Evolutionary conservation across 1,140 invertebrate species (phyloP), one percentile per base, ranked within the genome.

Genomic region (Zaprionus kolodkinae): DNA sequence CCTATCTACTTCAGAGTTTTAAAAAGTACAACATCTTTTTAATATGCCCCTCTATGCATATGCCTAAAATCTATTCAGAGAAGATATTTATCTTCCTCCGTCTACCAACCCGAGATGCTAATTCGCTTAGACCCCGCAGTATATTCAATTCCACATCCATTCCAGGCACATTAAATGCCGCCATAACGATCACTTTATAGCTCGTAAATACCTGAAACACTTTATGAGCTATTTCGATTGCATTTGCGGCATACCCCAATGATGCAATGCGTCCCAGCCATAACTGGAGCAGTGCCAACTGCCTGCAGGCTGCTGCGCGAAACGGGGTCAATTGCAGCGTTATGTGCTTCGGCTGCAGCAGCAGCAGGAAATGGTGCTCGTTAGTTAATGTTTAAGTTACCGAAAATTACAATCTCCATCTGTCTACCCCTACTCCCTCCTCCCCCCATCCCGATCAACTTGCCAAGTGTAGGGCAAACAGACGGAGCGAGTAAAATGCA

Each of bases 401-500:
- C 45, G n/a, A 45, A 50, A 50, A 50, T 50, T 50, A 50, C 45
- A 50, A 50, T 50, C 17, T 25, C 17, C 15, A 50, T 27, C 25
- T 30, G n/a, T 25, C 27, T 13, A 21, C 12, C 3, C 15, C 6
- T 6, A n/a, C n/a, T 54, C 27, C 11, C 27, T 13, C 52, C 30
- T 6, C 27, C 12, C 6, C 21, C 17, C 25, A 2, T 1, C 21
- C 27, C 17, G 21, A 25, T 50, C 9, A 12, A 12, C 9, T 12
- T 50, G 45, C 17, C 54, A 80, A 76, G 81, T 85, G 69, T 64
- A 77, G 69, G 43, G 59, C 82, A 85, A 81, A 85, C 74, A 78
- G 65, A 50, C 27, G 38, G 15, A 72, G 62, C 60, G 33, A 7
- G 71, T 21, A 21, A 63, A 86, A 52, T 78, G 71, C 71, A 64